A percentile compares a stretch with the other conserved stretches of the same genome.
Evolutionary conservation across 2,888 invertebrate genomes (phyloP).

Genomic region (Sthenelais limicola): DNA sequence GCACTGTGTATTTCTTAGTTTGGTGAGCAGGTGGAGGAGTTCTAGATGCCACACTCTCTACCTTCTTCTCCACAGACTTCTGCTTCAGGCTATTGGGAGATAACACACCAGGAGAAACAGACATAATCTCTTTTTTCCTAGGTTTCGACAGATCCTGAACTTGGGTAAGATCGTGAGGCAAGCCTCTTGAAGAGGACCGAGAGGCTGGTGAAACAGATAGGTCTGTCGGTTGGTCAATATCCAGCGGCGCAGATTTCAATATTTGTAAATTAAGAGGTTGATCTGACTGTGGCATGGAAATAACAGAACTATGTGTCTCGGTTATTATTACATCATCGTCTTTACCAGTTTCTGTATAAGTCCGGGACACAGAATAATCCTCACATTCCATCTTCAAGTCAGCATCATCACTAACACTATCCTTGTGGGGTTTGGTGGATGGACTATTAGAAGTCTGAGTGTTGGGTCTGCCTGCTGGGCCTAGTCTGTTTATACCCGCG

Average conservation of each 20-base stretch:
- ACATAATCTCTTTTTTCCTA: not conserved
- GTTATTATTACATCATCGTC: slow-evolving; percentile 25
- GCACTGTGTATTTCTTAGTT: not conserved
- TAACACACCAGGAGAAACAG: not conserved
- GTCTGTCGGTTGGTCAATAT: slow-evolving; percentile 7
- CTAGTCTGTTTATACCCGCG: not conserved
- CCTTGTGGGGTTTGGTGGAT: slow-evolving; percentile 3
- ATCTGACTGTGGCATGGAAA: not conserved
- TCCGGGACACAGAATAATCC: not conserved
- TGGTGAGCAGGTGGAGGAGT: slow-evolving; percentile 26
- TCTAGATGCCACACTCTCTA: not conserved
- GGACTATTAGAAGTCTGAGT: not conserved
- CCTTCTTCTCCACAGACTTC: not conserved
- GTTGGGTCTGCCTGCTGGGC: not conserved
- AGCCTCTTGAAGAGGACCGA: not conserved
- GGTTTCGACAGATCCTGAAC: slow-evolving; percentile 14
- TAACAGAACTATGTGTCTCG: slow-evolving; percentile 28
- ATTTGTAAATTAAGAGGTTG: slow-evolving; percentile 5
- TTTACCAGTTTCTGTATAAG: not conserved
- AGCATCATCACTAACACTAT: not conserved
- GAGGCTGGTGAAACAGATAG: not conserved
- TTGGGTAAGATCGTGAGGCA: not conserved
- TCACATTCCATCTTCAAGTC: slow-evolving; percentile 22
- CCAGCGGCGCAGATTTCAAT: not conserved
- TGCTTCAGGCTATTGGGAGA: not conserved